phyloP scores from a whole-genome alignment of 2,113 vertebrate species.

The Pseudopodoces humilis region DNA sequence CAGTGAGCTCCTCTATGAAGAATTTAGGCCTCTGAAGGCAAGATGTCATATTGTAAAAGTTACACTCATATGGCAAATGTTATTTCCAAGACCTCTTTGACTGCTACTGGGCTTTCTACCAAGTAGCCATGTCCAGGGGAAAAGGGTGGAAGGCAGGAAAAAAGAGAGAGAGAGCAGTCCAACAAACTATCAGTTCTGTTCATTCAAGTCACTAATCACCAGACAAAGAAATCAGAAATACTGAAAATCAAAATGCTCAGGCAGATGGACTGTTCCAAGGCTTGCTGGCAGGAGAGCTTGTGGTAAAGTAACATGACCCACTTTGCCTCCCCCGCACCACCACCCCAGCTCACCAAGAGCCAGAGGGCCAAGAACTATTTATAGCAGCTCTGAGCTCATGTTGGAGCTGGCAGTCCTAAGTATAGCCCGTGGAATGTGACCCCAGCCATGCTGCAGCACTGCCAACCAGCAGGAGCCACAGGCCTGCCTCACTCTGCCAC shows the following conservation, averaged over 20 bases:
- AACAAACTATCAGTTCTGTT: background rate
- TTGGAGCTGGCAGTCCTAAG: slow-evolving; percentile 70
- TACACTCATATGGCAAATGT: background rate
- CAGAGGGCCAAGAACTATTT: slow-evolving; percentile 41
- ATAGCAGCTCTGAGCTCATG: slow-evolving; percentile 57
- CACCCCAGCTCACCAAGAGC: slow-evolving; percentile 14
- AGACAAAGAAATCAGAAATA: background rate
- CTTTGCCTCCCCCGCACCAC: background rate
- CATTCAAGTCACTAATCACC: background rate
- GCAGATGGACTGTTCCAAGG: slow-evolving; percentile 12
- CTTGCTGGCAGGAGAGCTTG: background rate
- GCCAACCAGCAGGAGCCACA: background rate
- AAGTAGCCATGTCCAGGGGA: background rate
- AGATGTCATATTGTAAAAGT: background rate
- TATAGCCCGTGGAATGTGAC: slow-evolving; percentile 61
- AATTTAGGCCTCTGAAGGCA: background rate
- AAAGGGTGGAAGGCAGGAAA: background rate
- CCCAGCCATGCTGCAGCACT: slow-evolving; percentile 7
- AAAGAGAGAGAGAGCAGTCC: background rate
- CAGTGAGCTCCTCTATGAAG: background rate
- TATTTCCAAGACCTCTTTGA: background rate
- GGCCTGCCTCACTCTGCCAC: background rate
- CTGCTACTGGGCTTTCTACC: background rate
- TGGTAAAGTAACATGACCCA: slow-evolving; percentile 51
- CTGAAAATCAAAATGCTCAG: background rate